phyloP scores from a whole-genome alignment of 2,797 vertebrate species.

The Mastacembelus armatus region DNA sequence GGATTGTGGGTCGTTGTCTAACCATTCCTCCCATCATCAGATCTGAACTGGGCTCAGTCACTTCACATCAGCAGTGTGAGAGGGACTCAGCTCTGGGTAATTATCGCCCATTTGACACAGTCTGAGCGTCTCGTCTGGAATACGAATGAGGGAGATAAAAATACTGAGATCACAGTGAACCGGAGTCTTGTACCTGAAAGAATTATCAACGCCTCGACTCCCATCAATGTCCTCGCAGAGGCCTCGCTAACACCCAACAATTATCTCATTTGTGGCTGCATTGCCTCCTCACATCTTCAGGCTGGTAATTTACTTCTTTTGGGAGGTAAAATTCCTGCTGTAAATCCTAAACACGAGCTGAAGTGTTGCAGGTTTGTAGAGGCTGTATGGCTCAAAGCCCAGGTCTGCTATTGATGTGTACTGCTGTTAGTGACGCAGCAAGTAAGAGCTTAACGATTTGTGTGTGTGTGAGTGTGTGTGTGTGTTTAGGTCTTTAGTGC shows the following conservation, averaged over 20 bases:
- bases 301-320: conserved; percentile 21
- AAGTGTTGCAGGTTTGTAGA: conserved; percentile 11
- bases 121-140: conserved; percentile 46
- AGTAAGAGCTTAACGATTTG: conserved; percentile 32
- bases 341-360: conserved; percentile 22
- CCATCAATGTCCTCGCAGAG: conserved; percentile 40
- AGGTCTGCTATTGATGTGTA: conserved; percentile 26
- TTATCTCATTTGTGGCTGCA: conserved; percentile 29
- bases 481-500: conserved; percentile 1
- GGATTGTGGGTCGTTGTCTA: neutral
- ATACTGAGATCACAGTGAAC: conserved; percentile 29
- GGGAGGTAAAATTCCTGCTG: conserved; percentile 27
- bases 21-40: conserved; percentile 20
- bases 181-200: conserved; percentile 39
- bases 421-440: conserved; percentile 16
- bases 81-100: conserved; percentile 42
- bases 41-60: conserved; percentile 34
- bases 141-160: conserved; percentile 60
- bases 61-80: conserved; percentile 20
- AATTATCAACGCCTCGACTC: conserved; percentile 51
- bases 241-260: conserved; percentile 29
- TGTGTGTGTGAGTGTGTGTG: conserved; percentile 5
- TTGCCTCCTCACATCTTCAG: conserved; percentile 32
- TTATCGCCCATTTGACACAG: conserved; percentile 64
- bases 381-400: conserved; percentile 28